Conservation (phyloP, 2,888 invertebrate species). For the Tubulanus polymorphus region DNA sequence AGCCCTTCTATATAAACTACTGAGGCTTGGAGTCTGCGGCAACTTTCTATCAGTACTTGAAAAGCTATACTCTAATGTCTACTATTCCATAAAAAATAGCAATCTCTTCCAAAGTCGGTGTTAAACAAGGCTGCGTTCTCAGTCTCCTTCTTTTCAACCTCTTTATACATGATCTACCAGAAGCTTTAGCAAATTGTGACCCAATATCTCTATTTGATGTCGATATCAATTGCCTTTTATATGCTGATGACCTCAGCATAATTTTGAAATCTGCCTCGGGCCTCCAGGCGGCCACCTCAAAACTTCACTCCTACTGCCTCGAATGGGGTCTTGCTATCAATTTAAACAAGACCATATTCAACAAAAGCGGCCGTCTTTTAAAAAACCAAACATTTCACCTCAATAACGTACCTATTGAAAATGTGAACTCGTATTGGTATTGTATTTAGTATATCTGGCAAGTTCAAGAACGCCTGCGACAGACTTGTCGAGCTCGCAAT, state of each 20-base stretch:
- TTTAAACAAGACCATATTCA: background rate
- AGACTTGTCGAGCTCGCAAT: background rate
- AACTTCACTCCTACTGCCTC: background rate
- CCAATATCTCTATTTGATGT: background rate
- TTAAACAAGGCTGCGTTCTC: background rate
- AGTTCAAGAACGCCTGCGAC: background rate
- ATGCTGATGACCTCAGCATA: background rate
- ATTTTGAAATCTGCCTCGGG: background rate
- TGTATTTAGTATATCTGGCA: background rate
- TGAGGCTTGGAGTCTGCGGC: background rate
- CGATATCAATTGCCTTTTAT: background rate
- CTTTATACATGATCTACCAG: background rate
- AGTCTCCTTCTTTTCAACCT: background rate
- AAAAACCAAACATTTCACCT: background rate
- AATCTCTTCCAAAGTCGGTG: background rate
- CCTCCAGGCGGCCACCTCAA: background rate
- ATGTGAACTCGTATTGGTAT: background rate
- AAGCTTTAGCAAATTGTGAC: background rate
- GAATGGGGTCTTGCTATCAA: background rate
- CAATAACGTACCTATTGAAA: background rate
- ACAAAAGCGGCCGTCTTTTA: background rate
- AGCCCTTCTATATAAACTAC: background rate
- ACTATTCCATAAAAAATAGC: background rate
- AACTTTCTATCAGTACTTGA: background rate
- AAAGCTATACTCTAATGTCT: background rate